These are phyloP conservation scores for human DNA, from an alignment of 2,113 vertebrate species.

Conservation along the genomic window DNA sequence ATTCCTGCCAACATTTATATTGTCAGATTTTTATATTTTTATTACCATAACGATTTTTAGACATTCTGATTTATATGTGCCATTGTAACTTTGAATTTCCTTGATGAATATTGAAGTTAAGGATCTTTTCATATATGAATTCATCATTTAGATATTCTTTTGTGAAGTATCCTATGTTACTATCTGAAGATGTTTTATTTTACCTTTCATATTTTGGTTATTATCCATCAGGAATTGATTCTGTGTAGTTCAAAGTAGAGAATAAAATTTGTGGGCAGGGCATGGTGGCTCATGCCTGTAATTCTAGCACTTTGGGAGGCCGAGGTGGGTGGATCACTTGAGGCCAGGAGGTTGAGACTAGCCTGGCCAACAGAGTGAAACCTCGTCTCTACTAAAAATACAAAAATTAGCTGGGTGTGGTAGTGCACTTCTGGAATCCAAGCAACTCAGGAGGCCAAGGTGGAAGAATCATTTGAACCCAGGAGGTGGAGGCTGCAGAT, in stretches of 20 bases:
- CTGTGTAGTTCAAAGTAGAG: not conserved
- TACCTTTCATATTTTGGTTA: not conserved
- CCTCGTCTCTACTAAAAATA: too few species aligned
- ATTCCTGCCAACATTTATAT: not conserved
- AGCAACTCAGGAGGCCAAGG: too few species aligned
- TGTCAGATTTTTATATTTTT: not conserved
- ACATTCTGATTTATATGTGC: not conserved
- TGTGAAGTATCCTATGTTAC: not conserved
- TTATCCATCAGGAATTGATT: not conserved
- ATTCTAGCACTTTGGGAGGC: too few species aligned
- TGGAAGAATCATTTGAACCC: too few species aligned
- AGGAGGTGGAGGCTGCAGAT: too few species aligned
- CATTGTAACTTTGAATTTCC: not conserved
- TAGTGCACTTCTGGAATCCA: too few species aligned
- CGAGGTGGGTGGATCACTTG: too few species aligned
- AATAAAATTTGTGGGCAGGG: not conserved
- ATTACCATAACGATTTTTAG: not conserved
- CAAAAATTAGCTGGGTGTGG: too few species aligned
- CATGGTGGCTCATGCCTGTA: too few species aligned
- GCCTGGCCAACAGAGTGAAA: too few species aligned
- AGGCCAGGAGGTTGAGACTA: too few species aligned
- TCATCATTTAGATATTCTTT: not conserved
- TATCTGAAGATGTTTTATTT: not conserved
- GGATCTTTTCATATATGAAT: not conserved
- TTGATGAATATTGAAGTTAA: not conserved